These are phyloP conservation scores for Propithecus coquereli DNA, from an alignment of 2,113 vertebrate species.

Conservation along the genomic window DNA sequence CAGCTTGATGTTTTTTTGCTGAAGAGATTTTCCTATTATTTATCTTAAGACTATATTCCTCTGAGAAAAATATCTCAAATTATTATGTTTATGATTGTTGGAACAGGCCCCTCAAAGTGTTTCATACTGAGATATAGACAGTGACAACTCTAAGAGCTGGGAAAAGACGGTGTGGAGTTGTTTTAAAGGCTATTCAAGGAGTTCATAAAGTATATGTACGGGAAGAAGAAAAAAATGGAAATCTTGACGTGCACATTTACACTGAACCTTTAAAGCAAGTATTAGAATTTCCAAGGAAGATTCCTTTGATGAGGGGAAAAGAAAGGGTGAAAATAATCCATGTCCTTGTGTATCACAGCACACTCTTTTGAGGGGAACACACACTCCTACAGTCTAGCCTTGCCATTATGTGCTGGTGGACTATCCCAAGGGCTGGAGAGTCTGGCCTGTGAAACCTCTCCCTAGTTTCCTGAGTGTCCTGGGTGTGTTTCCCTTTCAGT, in stretches of 20 bases:
- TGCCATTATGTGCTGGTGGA: no score
- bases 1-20: background rate
- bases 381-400: no score
- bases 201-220: background rate
- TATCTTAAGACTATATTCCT: background rate
- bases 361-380: no score
- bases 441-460: background rate
- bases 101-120: background rate
- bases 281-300: background rate
- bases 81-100: background rate
- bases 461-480: background rate
- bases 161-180: background rate
- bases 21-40: background rate
- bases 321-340: background rate
- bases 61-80: background rate
- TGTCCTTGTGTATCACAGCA: no score
- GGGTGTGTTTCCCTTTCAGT: background rate
- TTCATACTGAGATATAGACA: background rate
- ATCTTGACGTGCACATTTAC: background rate
- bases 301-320: background rate
- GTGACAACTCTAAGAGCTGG: background rate
- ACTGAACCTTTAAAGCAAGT: background rate
- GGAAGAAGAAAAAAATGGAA: background rate
- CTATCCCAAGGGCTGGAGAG: background rate
- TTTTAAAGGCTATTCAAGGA: background rate